Evolutionary conservation across 2,888 invertebrate species (phyloP).

Genomic region (Machimus rusticus): DNA sequence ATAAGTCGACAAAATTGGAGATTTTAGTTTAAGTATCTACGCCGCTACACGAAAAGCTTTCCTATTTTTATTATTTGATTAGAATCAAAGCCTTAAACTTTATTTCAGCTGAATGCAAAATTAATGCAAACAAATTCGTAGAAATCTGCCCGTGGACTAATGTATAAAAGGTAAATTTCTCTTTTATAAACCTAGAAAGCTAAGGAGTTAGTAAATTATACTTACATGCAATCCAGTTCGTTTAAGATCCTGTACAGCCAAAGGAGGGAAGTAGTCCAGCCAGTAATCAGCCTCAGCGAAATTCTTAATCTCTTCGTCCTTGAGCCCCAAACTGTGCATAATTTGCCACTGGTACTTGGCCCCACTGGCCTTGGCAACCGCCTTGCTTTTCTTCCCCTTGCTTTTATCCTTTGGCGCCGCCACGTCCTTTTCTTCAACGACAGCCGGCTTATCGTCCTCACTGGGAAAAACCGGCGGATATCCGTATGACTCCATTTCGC

Average conservation of each 20-base stretch:
- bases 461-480: slow-evolving; percentile 90
- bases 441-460: slow-evolving; percentile 57
- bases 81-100: no score
- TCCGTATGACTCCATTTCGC: slow-evolving; percentile 92
- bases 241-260: slow-evolving; percentile 85
- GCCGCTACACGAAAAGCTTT: no score
- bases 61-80: no score
- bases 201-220: slow-evolving; percentile 33
- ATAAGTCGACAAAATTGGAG: slow-evolving; percentile 50
- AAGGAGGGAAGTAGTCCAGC: slow-evolving; percentile 97
- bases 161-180: no score
- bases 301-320: slow-evolving; percentile 88
- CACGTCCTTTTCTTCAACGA: slow-evolving; percentile 68
- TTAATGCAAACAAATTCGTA: no score
- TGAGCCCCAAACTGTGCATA: slow-evolving; percentile 90
- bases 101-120: no score
- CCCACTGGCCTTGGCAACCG: slow-evolving; percentile 85
- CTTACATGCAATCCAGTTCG: slow-evolving; percentile 89
- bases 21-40: no score
- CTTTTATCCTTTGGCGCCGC: slow-evolving; percentile 80
- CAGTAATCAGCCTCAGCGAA: slow-evolving; percentile 93
- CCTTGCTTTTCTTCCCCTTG: slow-evolving; percentile 97
- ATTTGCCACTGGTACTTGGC: slow-evolving; percentile 99
- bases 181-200: no score
- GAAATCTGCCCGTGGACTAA: no score